These are phyloP conservation scores for Aculops lycopersici DNA, from an alignment of 1,140 invertebrate genomes.

Conservation along the genomic window DNA sequence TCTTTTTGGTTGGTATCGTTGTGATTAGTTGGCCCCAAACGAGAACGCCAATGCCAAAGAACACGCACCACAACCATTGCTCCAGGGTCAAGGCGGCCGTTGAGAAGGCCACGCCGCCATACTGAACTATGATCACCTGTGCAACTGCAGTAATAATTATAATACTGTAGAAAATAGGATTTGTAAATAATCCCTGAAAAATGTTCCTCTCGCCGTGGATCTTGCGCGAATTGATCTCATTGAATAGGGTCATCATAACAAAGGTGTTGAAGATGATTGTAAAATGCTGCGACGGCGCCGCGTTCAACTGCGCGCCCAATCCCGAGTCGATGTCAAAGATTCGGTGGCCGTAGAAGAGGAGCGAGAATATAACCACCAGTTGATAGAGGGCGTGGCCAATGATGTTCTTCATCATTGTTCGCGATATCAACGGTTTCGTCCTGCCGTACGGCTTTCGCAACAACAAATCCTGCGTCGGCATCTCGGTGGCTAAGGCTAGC, in stretches of 20 bases:
- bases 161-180: slow-evolving; percentile 92
- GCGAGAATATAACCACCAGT: slow-evolving; percentile 63
- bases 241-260: slow-evolving; percentile 99
- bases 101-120: slow-evolving; percentile 80
- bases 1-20: slow-evolving; percentile 65
- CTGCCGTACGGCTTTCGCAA: slow-evolving; percentile 85
- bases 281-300: slow-evolving; percentile 71
- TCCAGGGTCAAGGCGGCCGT: slow-evolving; percentile 57
- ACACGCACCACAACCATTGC: slow-evolving; percentile 95
- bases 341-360: slow-evolving; percentile 60
- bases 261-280: slow-evolving; percentile 99
- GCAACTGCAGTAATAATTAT: slow-evolving; percentile 70
- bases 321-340: slow-evolving; percentile 53
- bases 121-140: slow-evolving; percentile 89
- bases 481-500: slow-evolving; percentile 85
- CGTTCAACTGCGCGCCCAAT: slow-evolving; percentile 24
- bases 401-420: slow-evolving; percentile 99
- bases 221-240: slow-evolving; percentile 96
- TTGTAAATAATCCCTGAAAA: slow-evolving; percentile 77
- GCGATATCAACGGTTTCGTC: slow-evolving; percentile 85
- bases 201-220: slow-evolving; percentile 97
- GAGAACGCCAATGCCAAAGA: slow-evolving; percentile 75
- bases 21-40: slow-evolving; percentile 93
- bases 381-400: slow-evolving; percentile 88
- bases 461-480: slow-evolving; percentile 72